Percentiles rank a stretch among this genome's conserved stretches.
These are phyloP conservation scores for Drosophila simulans DNA, from an alignment of 1,140 invertebrate species.

Conservation along the genomic window DNA sequence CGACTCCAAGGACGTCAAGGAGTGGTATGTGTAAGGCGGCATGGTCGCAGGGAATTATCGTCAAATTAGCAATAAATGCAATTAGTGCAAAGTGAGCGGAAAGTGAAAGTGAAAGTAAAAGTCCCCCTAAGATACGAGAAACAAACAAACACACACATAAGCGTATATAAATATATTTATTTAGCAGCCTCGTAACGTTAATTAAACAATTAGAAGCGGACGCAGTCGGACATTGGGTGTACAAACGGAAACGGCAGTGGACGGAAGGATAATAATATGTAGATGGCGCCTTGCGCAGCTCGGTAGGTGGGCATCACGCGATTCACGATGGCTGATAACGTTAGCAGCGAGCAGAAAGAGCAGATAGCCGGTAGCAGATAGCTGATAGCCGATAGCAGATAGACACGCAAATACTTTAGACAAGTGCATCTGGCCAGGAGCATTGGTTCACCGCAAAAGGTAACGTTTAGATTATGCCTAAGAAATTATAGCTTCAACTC, in stretches of 20 bases:
- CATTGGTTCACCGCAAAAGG: slow-evolving; percentile 10
- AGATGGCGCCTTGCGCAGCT: slow-evolving; percentile 17
- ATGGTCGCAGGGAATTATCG: slow-evolving; percentile 32
- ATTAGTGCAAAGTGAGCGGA: slow-evolving; percentile 48
- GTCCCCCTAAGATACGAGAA: slow-evolving; percentile 27
- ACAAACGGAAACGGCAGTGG: slow-evolving; percentile 53
- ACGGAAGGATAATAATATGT: slow-evolving; percentile 57
- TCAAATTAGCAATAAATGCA: slow-evolving; percentile 81
- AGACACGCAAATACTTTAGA: slow-evolving; percentile 63
- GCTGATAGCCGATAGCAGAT: neutral
- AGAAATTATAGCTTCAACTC: slow-evolving; percentile 79
- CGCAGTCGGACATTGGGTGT: slow-evolving; percentile 46
- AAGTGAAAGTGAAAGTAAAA: slow-evolving; percentile 34
- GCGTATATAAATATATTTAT: slow-evolving; percentile 53
- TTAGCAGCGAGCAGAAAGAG: slow-evolving; percentile 21
- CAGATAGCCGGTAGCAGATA: no score
- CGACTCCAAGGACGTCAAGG: slow-evolving; percentile 95
- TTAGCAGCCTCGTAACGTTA: slow-evolving; percentile 58
- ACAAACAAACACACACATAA: slow-evolving; percentile 23
- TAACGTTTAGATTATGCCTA: slow-evolving; percentile 61
- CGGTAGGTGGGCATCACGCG: slow-evolving; percentile 13
- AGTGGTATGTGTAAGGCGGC: slow-evolving; percentile 92
- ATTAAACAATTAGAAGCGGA: slow-evolving; percentile 49
- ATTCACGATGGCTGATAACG: slow-evolving; percentile 27
- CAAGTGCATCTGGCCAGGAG: slow-evolving; percentile 41